Evolutionary conservation across 2,797 vertebrate genomes (phyloP), one percentile per base, ranked within the genome.

Genomic region (Trichosurus vulpecula): DNA sequence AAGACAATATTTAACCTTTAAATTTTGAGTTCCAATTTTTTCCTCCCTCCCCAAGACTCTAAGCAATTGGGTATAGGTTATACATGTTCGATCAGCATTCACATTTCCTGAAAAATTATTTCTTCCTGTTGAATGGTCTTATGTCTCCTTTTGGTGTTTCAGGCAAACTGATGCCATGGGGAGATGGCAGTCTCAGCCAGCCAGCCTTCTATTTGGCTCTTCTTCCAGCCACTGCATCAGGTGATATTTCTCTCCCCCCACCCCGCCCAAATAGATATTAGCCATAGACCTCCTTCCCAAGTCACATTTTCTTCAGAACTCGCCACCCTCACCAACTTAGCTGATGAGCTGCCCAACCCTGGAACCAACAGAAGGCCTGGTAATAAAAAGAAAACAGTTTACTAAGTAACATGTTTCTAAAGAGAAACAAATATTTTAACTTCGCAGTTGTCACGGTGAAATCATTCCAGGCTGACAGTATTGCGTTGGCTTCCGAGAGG

Each of bases 381-480:
- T 97, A 97, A 98, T 97, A 96, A 98, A 0, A 4, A 98, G 97
- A 97, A 97, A 96, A 95, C 96, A 97, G 30, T 92, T 0, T 8
- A 97, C 96, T 97, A 14, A 96, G 94, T 58, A 97, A 97, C 47
- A 4, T 89, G 94, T 95, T 98, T 92, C 97, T 96, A 96, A 97
- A 98, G 97, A 97, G 95, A 97, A 93, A 93, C 30, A 93, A 98
- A 98, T 97, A 97, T 96, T 97, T 97, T 96, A 98, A 98, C 96
- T 97, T 97, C 94, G 51, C 95, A 97, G 96, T 90, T 90, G 95
- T 90, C 0, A 0, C 97, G 30, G 93, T 35, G 96, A 97, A 98
- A 95, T 97, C 93, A 0, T 96, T 97, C 96, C 96, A 97, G 96
- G 29, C 87, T 0, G 58, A 97, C 96, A 96, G 74, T 91, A 54